Percentiles rank a stretch among this genome's conserved stretches.
Evolutionary conservation across 2,888 invertebrate species (phyloP).

Genomic region (Uropetala carovei): DNA sequence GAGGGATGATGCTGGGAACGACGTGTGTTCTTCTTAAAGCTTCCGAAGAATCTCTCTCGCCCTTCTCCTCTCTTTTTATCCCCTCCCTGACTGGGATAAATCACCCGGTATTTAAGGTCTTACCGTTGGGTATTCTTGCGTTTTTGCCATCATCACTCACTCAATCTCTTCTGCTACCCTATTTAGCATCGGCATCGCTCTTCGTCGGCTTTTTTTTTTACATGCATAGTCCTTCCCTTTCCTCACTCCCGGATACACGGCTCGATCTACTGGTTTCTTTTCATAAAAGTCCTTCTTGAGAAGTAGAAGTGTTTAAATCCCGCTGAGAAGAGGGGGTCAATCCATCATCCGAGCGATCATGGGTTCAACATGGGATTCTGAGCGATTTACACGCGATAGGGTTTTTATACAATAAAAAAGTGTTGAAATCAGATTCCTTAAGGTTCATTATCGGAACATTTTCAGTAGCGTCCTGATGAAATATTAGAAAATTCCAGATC

Average conservation of each 20-base stretch:
- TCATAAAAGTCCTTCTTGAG: neutral
- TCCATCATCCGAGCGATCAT: too few species aligned
- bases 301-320: neutral
- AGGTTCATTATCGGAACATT: too few species aligned
- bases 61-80: constrained; percentile 10
- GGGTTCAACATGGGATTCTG: too few species aligned
- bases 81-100: neutral
- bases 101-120: constrained; percentile 32
- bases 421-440: too few species aligned
- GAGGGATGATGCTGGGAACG: neutral
- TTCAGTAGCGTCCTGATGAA: too few species aligned
- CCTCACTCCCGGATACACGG: neutral
- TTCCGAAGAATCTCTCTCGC: constrained; percentile 6
- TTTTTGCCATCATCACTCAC: constrained; percentile 48
- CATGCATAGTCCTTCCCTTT: too few species aligned
- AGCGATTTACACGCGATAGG: too few species aligned
- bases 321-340: neutral
- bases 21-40: neutral
- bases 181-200: neutral
- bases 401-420: too few species aligned
- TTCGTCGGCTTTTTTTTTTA: neutral
- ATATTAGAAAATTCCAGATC: too few species aligned
- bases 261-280: neutral
- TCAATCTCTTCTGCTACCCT: neutral
- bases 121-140: too few species aligned